Conservation (phyloP, 2,113 vertebrate species). For the Aplodontia rufa region DNA sequence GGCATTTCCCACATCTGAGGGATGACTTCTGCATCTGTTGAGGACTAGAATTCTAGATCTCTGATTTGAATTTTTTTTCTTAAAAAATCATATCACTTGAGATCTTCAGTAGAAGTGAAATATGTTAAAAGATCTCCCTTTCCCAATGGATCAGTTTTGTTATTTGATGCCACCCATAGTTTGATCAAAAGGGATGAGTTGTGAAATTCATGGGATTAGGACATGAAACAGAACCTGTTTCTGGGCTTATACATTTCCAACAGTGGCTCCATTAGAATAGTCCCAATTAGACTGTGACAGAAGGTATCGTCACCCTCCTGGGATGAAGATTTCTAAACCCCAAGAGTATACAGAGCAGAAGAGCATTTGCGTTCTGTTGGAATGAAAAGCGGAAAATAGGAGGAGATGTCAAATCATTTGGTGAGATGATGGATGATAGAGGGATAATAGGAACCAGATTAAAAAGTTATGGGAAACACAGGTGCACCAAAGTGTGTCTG, state of each 20-base stretch:
- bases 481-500: constrained; percentile 25
- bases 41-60: neutral
- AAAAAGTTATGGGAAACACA: constrained; percentile 60
- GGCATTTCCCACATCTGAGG: neutral
- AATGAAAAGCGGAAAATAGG: constrained; percentile 37
- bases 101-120: neutral
- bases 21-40: neutral
- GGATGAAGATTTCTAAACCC: neutral
- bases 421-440: constrained; percentile 63
- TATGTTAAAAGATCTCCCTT: neutral
- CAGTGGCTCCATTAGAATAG: neutral
- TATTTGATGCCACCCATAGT: neutral
- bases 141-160: neutral
- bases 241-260: neutral
- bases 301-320: neutral
- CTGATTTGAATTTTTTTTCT: neutral
- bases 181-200: neutral
- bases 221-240: neutral
- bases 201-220: neutral
- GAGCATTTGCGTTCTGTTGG: constrained; percentile 32
- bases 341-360: neutral
- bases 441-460: constrained; percentile 41
- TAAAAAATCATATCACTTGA: constrained; percentile 11
- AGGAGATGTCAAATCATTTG: constrained; percentile 52
- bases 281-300: neutral